Base-by-base conservation (phyloP, 1,140 invertebrate species). In the Drosophila nebulosa region DNA sequence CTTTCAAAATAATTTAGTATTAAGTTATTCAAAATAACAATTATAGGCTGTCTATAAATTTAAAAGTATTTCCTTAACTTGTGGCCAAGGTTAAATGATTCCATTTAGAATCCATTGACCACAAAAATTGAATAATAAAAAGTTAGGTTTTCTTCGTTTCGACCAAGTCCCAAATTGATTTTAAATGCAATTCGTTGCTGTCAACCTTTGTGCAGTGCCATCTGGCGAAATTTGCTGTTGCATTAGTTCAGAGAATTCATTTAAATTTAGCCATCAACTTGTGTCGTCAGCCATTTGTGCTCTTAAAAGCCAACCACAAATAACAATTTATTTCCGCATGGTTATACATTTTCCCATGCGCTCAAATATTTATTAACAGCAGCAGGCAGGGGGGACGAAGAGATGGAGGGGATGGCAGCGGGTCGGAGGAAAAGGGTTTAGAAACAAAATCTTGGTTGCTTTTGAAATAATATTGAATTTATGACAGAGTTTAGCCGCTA, bases 291-390 rank as follows among this genome's bases (percentile, higher is more conserved):
- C 46, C 51, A 56, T 14, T 16, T 57, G 35, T 18, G 67, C 58
- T 46, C 7, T 46, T 21, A 46, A 46, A 46, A 46, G 39, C 39
- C 18, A 46, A 70, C 18, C 51, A 57, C 51, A 69, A 59, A 65
- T 60, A 74, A 65, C 39, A 46, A 86, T 66, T 81, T 76, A 81
- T 85, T 85, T 85, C 80, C 80, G 80, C 78, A 71, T 86, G 68
- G 55, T 67, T 71, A 64, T 71, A 69, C 60, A 69, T 69, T 79
- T 84, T 70, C 65, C 64, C 62, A 63, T 62, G 62, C 52, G 60
- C 55, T 66, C 59, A 85, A 79, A 80, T 85, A 86, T 86, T 86
- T 85, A 84, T 74, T 74, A 74, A 74, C 39, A 22, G 63, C 16
- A 46, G 39, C 52, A 55, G 26, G n/a, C 14, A 30, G 5, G 12